Base-by-base conservation (phyloP, 2,797 vertebrate genomes). In the Peromyscus attwateri region DNA sequence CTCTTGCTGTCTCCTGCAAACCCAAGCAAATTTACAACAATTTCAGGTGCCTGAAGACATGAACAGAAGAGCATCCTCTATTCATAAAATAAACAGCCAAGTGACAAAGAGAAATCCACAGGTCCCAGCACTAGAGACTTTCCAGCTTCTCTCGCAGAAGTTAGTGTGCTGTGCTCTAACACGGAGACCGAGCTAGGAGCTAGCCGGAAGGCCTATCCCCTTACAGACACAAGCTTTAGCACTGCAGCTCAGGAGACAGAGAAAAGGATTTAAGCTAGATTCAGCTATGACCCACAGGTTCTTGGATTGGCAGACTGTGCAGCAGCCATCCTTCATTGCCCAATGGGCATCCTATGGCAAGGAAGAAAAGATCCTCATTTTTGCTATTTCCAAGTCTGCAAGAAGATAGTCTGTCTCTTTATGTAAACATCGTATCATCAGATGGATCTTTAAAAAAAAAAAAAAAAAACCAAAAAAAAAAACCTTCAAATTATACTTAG, bases 401-500 rank as follows among this genome's bases (percentile, higher is more conserved):
- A 91, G 23, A 96, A 87, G 88, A 87, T 0, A 84, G 49, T 79
- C 25, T 83, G 34, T 95, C 40, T 95, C 95, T 55, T 84, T 76
- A 82, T 52, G n/a, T 68, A 92, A 92, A 95, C 75, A 87, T 57
- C 21, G 0, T 60, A 83, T 82, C n/a, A 46, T 82, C 88, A 76
- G 68, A 95, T 93, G 25, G 43, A 90, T 70, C 49, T 92, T 52
- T 43, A 43, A 43, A 52, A 52, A 52, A 52, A 52, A 52, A 52
- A 76, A 77, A 52, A 49, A 76, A 6, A 60, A 91, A 91, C n/a
- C n/a, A 52, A 52, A 52, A 43, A 43, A 52, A 52, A 52, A 52
- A 52, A 52, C 34, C 80, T 94, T 95, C 66, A 95, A 96, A 95
- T 94, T 92, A 93, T 82, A 95, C 82, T 91, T 95, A n/a, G 79